Evolutionary conservation across 2,113 vertebrate species (phyloP).

Genomic region (Mormoops blainvillei): DNA sequence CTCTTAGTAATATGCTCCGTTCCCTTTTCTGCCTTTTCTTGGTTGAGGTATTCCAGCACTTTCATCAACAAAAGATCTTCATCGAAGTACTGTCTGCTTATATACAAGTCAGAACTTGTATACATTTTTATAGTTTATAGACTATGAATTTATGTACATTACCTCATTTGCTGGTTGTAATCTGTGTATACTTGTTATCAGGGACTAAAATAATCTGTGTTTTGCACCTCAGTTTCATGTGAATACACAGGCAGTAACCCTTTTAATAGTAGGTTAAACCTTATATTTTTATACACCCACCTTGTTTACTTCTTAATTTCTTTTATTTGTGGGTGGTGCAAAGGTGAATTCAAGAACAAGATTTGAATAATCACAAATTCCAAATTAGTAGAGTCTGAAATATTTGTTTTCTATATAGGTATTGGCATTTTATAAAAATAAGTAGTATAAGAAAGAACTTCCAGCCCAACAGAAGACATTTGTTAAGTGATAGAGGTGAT

Average conservation of each 20-base stretch:
- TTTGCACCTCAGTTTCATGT: background rate
- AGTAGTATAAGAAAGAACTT: background rate
- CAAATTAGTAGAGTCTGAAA: background rate
- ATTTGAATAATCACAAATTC: background rate
- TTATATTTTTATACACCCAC: background rate
- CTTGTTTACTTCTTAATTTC: background rate
- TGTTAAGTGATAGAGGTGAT: background rate
- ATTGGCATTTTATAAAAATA: background rate
- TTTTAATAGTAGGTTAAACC: background rate
- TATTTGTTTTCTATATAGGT: background rate
- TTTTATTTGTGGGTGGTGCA: background rate
- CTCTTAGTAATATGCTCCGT: conserved; percentile 85
- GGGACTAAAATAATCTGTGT: background rate
- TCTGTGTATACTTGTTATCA: background rate
- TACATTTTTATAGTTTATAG: background rate
- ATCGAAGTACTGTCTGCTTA: conserved; percentile 82
- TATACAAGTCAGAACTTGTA: background rate
- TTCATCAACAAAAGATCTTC: conserved; percentile 88
- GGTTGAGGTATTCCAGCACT: conserved; percentile 90
- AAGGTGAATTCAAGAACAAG: background rate
- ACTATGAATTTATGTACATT: background rate
- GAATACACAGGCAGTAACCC: background rate
- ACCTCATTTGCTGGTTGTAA: background rate
- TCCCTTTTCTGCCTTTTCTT: conserved; percentile 86
- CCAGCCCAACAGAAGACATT: background rate